These are phyloP conservation scores for Scytalopus superciliaris DNA, from an alignment of 2,113 vertebrate species.

Conservation along the genomic window DNA sequence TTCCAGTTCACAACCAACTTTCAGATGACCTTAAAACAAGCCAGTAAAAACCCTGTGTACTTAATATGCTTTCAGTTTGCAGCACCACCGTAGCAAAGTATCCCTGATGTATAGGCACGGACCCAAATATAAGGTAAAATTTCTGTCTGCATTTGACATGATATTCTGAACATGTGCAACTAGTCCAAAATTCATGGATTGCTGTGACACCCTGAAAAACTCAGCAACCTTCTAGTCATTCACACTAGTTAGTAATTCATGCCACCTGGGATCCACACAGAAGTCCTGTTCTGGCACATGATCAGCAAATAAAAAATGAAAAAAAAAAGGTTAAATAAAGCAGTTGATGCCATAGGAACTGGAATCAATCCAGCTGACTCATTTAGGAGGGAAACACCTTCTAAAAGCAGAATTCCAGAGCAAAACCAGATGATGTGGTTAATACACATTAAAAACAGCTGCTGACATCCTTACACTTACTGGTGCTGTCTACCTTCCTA, in stretches of 20 bases:
- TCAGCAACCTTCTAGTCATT: neutral
- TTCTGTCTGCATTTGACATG: neutral
- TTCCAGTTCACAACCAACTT: neutral
- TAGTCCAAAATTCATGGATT: neutral
- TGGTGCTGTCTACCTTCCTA: neutral
- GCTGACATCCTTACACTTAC: neutral
- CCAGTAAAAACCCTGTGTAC: neutral
- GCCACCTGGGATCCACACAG: neutral
- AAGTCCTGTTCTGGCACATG: neutral
- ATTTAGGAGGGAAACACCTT: neutral
- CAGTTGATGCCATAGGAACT: neutral
- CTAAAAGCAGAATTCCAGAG: neutral
- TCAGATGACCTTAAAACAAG: neutral
- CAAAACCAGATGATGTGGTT: neutral
- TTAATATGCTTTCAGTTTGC: neutral
- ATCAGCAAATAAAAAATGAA: neutral
- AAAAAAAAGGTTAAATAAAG: neutral
- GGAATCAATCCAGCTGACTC: neutral
- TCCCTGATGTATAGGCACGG: neutral
- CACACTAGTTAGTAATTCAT: neutral
- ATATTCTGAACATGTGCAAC: neutral
- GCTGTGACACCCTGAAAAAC: neutral
- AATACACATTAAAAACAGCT: neutral
- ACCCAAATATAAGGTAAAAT: neutral
- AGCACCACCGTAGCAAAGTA: neutral